phyloP scores from a whole-genome alignment of 2,797 vertebrate genomes.

The Tachyglossus aculeatus region DNA sequence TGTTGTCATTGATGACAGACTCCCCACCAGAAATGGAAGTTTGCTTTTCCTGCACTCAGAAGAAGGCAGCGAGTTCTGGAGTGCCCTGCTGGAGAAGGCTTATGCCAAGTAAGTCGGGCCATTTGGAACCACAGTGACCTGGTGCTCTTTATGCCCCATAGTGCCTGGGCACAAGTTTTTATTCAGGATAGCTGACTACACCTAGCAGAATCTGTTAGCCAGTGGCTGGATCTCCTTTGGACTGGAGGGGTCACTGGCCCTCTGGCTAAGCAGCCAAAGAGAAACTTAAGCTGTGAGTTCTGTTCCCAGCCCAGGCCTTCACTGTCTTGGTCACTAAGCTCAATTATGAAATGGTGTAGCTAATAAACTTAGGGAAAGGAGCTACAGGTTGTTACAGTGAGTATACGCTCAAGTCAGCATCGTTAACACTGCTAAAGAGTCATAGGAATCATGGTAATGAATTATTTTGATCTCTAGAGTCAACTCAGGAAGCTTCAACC shows the following conservation, averaged over 20 bases:
- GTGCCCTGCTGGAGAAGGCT: conserved; percentile 74
- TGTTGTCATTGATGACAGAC: conserved; percentile 83
- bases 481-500: not conserved
- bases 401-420: too few relatives aligned
- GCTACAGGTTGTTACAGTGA: too few relatives aligned
- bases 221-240: too few relatives aligned
- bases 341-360: too few relatives aligned
- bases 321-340: too few relatives aligned
- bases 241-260: not conserved
- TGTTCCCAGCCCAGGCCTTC: not conserved
- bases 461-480: not conserved
- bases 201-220: too few relatives aligned
- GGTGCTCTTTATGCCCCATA: not conserved
- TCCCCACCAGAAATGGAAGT: conserved; percentile 79
- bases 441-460: too few relatives aligned
- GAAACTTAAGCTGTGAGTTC: not conserved
- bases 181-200: fast-evolving
- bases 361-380: too few relatives aligned
- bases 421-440: too few relatives aligned
- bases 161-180: not conserved
- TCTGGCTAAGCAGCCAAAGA: not conserved
- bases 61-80: conserved; percentile 74
- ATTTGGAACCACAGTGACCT: not conserved
- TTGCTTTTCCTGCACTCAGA: conserved; percentile 87
- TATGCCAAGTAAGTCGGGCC: conserved; percentile 70